Percentiles rank a stretch among this genome's conserved stretches.
These are phyloP conservation scores for Drosophila hydei DNA, from an alignment of 1,140 invertebrate genomes.

Conservation along the genomic window DNA sequence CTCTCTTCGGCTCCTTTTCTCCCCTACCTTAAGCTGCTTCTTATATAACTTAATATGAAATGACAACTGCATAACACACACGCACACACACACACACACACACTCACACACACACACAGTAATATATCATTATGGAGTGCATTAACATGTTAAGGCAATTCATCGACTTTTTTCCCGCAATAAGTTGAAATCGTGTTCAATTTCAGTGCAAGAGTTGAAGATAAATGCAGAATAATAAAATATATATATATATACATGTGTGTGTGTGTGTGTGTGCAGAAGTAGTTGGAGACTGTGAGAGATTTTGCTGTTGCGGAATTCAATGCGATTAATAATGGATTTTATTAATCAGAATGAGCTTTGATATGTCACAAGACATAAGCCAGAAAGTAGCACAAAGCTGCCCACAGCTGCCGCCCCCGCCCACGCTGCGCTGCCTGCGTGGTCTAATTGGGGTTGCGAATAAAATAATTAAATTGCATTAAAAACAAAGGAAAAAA, in stretches of 20 bases:
- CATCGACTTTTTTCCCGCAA: no score
- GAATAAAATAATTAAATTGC: slow-evolving; percentile 76
- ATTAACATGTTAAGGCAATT: no score
- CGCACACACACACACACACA: no score
- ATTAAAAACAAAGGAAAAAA: slow-evolving; percentile 56
- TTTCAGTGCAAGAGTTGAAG: background rate
- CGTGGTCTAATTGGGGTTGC: slow-evolving; percentile 42
- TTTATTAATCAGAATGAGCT: slow-evolving; percentile 66
- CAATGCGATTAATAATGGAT: slow-evolving; percentile 77
- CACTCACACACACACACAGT: no score
- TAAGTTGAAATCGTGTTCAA: background rate
- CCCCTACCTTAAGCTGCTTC: no score
- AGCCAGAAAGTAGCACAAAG: slow-evolving; percentile 50
- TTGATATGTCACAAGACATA: slow-evolving; percentile 67
- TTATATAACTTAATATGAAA: no score
- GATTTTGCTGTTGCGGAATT: slow-evolving; percentile 34
- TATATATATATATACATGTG: background rate
- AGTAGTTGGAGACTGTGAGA: background rate
- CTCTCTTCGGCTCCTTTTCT: no score
- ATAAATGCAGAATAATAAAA: background rate
- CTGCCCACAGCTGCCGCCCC: slow-evolving; percentile 20
- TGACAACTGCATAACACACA: no score
- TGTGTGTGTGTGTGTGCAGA: no score
- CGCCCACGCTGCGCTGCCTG: background rate
- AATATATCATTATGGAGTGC: no score